These are phyloP conservation scores for Rotaria magnacalcarata DNA, from an alignment of 2,888 invertebrate genomes.

Conservation along the genomic window DNA sequence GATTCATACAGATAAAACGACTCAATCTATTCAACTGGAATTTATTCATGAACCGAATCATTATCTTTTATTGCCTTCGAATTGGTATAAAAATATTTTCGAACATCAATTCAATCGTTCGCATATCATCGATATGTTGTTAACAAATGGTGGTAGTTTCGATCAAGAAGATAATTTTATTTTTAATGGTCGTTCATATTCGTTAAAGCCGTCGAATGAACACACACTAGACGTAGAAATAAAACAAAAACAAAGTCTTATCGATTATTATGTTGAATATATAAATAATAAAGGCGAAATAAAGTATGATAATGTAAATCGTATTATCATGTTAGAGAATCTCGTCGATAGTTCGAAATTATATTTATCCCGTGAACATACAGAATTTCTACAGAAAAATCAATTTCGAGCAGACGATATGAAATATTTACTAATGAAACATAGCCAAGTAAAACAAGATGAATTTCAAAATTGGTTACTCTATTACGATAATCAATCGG, in stretches of 20 bases:
- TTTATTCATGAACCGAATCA: not conserved
- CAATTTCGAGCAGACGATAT: not conserved
- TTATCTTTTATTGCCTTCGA: not conserved
- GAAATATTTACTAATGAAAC: not conserved
- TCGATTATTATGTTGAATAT: not conserved
- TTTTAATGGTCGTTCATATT: not conserved
- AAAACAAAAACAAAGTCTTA: not conserved
- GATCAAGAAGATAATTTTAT: not conserved
- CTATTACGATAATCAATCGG: not conserved
- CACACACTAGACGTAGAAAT: no score
- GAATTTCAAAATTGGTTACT: not conserved
- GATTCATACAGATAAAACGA: not conserved
- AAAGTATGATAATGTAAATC: not conserved
- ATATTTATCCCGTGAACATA: not conserved
- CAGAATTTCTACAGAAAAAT: not conserved
- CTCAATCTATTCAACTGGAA: not conserved
- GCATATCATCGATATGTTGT: not conserved
- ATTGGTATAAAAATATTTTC: not conserved
- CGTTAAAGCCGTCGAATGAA: not conserved
- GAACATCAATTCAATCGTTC: not conserved
- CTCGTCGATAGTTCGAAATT: not conserved
- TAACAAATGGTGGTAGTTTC: not conserved
- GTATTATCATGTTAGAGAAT: not conserved
- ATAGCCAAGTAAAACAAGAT: not conserved
- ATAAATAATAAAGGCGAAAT: not conserved